Evolutionary conservation across 2,797 vertebrate species (phyloP).

Genomic region (Eulemur albifrons): DNA sequence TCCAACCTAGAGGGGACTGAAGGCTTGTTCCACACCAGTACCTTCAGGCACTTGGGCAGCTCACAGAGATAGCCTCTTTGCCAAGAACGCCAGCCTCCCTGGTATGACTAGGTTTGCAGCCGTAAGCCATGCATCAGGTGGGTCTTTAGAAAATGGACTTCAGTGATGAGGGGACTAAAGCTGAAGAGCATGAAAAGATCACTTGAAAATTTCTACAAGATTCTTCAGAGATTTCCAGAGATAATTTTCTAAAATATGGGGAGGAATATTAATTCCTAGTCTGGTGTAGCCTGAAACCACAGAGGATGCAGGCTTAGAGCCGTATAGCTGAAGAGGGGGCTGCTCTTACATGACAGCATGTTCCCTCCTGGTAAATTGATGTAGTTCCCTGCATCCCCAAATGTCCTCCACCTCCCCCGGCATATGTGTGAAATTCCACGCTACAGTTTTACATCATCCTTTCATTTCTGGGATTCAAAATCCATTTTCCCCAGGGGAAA

Average conservation of each 20-base stretch:
- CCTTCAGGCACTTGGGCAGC: neutral
- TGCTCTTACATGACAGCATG: neutral
- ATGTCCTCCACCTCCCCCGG: neutral
- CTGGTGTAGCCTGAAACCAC: neutral
- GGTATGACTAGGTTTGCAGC: neutral
- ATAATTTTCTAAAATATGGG: neutral
- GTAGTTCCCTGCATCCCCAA: neutral
- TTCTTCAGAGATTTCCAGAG: neutral
- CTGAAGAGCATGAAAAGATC: neutral
- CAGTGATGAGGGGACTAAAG: neutral
- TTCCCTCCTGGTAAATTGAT: neutral
- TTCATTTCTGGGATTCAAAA: slow-evolving; percentile 13
- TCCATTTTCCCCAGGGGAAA: neutral
- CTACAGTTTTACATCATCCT: neutral
- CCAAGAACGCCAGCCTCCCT: rapidly evolving
- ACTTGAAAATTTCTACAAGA: neutral
- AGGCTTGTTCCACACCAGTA: neutral
- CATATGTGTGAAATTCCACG: neutral
- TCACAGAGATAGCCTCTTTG: neutral
- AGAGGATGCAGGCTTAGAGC: neutral
- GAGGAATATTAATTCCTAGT: neutral
- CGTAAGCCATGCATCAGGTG: neutral
- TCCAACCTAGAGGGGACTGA: neutral
- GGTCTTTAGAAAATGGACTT: neutral
- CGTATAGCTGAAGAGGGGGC: neutral